Evolutionary conservation across 2,797 vertebrate genomes (phyloP), one percentile per base, ranked within the genome.

Genomic region (Onychomys torridus): DNA sequence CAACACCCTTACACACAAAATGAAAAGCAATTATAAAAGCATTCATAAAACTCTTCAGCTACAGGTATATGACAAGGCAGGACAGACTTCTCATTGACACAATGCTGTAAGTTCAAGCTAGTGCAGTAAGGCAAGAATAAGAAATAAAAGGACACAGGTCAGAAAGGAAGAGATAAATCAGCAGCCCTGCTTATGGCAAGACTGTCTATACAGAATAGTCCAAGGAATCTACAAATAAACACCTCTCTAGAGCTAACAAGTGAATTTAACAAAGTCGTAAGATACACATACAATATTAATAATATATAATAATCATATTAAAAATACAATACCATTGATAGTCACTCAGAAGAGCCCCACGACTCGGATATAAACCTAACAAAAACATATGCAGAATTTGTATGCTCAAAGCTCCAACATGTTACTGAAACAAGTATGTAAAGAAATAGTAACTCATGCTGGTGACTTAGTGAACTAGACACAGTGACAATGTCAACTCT

Each of bases 1-100:
- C 57, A 61, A 32, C n/a, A 63, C 37, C 81, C 57, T 29, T 12
- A 29, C 19, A 55, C 37, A 84, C 8, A 46, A 84, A 46, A 63
- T n/a, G 17, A 55, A 37, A 29, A 81, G 57, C 57, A 32, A 21
- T n/a, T 85, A 52, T 34, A 65, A 75, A 37, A 61, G 37, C 25
- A 43, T 19, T 32, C 5, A 57, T n/a, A 63, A 55, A 73, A 52
- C 17, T 52, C 27, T 19, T 7, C 6, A 32, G 83, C 13, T 29
- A 37, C 46, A 59, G 14, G 17, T 1, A 34, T 1, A 34, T n/a
- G 57, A 52, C 40, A 32, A 21, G 40, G 63, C 46, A 2, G 19
- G 52, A 77, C 0, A 16, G 12, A 46, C 71, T 10, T 32, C 29
- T 10, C 4, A 5, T 3, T 43, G 17, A 16, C 17, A 6, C 0